Percentiles rank a stretch among this genome's conserved stretches.
Evolutionary conservation across 1,140 invertebrate species (phyloP).

Genomic region (Acromyrmex charruanus): DNA sequence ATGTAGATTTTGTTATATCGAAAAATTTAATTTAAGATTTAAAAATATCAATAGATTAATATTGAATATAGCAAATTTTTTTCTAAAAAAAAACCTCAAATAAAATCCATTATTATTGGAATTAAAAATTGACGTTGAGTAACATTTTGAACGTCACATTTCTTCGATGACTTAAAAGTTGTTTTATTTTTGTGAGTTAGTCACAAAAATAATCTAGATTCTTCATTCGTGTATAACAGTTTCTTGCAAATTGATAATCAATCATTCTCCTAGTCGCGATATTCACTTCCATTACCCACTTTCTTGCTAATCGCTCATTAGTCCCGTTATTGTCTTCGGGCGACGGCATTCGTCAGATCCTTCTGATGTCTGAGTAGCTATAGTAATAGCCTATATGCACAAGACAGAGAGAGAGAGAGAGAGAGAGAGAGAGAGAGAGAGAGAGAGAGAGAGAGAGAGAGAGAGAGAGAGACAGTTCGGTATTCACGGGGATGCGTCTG

Average conservation of each 20-base stretch:
- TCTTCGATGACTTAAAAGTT: neutral
- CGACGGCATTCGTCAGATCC: slow-evolving; percentile 26
- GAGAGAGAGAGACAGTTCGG: slow-evolving; percentile 5
- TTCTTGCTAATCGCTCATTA: slow-evolving; percentile 58
- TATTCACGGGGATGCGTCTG: slow-evolving; percentile 39
- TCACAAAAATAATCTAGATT: neutral
- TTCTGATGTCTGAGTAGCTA: slow-evolving; percentile 46
- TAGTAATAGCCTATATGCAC: slow-evolving; percentile 17
- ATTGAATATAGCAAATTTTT: neutral
- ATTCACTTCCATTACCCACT: slow-evolving; percentile 11
- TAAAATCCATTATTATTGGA: neutral
- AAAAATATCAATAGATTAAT: neutral
- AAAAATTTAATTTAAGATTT: slow-evolving; percentile 3
- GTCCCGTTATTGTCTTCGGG: slow-evolving; percentile 42
- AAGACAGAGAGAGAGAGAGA: slow-evolving; percentile 26
- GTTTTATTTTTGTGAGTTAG: neutral
- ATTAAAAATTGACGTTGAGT: neutral
- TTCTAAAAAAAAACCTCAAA: neutral
- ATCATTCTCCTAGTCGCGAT: slow-evolving; percentile 24
- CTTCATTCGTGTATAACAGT: neutral
- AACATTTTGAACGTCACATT: neutral
- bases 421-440: slow-evolving; percentile 18
- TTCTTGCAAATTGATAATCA: slow-evolving; percentile 18
- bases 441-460: slow-evolving; percentile 10
- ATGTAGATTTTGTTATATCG: neutral